Percentiles rank a stretch among this genome's conserved stretches.
These are phyloP conservation scores for Luidia sarsii DNA, from an alignment of 53 echinoderm and acorn worm genomes.

Conservation along the genomic window DNA sequence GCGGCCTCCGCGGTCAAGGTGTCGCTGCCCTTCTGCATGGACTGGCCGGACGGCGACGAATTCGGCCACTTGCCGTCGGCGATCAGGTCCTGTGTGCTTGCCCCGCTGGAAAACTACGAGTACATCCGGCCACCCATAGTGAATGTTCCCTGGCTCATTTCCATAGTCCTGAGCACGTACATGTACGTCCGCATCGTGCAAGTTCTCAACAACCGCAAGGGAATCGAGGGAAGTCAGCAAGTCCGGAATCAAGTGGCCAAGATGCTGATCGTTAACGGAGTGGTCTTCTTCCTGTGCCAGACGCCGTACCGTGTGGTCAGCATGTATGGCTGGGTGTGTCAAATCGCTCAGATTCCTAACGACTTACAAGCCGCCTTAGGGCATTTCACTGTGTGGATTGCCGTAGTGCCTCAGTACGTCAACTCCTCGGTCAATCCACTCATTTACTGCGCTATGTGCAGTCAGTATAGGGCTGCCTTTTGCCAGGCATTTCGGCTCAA, in stretches of 20 bases:
- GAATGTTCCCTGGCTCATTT: not conserved
- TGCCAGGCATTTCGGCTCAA: not conserved
- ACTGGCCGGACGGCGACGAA: constrained; percentile 17
- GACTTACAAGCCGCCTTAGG: not conserved
- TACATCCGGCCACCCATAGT: not conserved
- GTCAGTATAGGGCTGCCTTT: not conserved
- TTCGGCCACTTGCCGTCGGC: not conserved
- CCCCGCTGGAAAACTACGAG: not conserved
- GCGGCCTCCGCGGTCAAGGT: no score
- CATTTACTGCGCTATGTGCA: not conserved
- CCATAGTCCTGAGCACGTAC: constrained; percentile 6
- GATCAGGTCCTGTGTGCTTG: not conserved
- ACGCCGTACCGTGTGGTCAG: not conserved
- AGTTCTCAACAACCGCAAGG: not conserved
- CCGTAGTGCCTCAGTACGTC: not conserved
- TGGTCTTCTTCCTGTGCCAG: constrained; percentile 13
- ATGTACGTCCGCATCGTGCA: constrained; percentile 26
- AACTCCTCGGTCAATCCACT: not conserved
- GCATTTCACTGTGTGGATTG: not conserved
- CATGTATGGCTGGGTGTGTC: not conserved
- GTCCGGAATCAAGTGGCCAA: not conserved
- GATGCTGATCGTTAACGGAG: not conserved
- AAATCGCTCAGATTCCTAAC: not conserved
- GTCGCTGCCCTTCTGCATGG: not conserved
- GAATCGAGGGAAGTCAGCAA: not conserved